Percentiles rank a stretch among this genome's conserved stretches.
phyloP scores from a whole-genome alignment of 2,113 vertebrate genomes.

The Bubo scandiacus region DNA sequence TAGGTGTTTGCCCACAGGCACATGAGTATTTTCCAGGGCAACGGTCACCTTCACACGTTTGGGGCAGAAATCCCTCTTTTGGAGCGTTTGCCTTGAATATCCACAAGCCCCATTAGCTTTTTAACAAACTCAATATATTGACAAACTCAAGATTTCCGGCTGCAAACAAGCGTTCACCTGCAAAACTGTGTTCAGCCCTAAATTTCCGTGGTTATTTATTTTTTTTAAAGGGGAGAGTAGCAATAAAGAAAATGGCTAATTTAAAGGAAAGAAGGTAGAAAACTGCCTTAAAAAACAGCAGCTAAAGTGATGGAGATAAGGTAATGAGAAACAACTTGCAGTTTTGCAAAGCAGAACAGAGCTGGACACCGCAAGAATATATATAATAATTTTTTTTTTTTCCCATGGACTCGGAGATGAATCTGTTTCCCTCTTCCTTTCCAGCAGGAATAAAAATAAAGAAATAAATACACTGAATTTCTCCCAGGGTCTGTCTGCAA shows the following conservation, averaged over 20 bases:
- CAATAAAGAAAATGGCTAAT: neutral
- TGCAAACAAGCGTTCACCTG: neutral
- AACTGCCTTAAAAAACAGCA: neutral
- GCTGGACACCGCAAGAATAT: neutral
- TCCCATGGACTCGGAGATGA: neutral
- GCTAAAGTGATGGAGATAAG: neutral
- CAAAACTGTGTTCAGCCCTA: neutral
- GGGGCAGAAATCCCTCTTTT: neutral
- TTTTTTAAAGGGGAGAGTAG: neutral
- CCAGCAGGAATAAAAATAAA: neutral
- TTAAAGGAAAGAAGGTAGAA: neutral
- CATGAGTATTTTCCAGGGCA: neutral
- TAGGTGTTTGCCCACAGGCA: neutral
- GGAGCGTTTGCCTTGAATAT: neutral
- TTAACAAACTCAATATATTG: accelerated
- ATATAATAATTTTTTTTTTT: neutral
- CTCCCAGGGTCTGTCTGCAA: neutral
- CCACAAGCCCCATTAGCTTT: accelerated
- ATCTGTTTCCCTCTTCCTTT: neutral
- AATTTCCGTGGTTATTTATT: too few species aligned
- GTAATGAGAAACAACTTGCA: neutral
- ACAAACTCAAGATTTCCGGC: accelerated
- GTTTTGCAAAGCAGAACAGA: neutral
- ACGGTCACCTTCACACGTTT: accelerated
- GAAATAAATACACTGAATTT: neutral